Conservation (phyloP, 1,140 invertebrate species). For the Galleria mellonella region DNA sequence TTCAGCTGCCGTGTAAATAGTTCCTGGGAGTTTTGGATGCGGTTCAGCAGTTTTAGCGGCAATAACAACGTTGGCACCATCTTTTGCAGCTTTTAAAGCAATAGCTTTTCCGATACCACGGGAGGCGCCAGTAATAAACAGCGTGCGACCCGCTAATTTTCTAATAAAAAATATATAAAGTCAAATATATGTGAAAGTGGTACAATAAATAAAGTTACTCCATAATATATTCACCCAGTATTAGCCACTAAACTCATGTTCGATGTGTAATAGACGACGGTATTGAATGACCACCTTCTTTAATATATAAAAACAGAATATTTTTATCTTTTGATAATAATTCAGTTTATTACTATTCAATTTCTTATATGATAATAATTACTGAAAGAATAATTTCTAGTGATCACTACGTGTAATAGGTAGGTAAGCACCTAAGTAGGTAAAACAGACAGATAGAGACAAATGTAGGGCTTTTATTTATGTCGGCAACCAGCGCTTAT, state of each 20-base stretch:
- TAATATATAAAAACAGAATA: too few relatives aligned
- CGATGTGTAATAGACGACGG: conserved; percentile 1
- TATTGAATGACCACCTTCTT: too few relatives aligned
- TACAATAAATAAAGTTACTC: conserved; percentile 6
- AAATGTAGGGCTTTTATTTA: too few relatives aligned
- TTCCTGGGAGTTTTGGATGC: conserved; percentile 98
- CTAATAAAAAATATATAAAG: conserved; percentile 65
- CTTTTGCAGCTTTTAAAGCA: conserved; percentile 92
- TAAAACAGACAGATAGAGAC: too few relatives aligned
- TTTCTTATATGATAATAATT: too few relatives aligned
- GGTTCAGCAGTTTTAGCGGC: conserved; percentile 97
- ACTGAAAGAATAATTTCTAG: too few relatives aligned
- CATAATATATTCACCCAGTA: conserved; percentile 47
- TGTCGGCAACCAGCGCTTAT: too few relatives aligned
- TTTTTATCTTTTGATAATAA: too few relatives aligned
- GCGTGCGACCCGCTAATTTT: conserved; percentile 92
- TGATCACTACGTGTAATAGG: not conserved
- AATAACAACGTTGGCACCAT: conserved; percentile 96
- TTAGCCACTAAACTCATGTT: conserved; percentile 67
- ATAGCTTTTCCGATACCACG: conserved; percentile 98
- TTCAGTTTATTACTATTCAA: too few relatives aligned
- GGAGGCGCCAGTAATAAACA: conserved; percentile 97
- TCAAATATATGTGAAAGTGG: conserved; percentile 22
- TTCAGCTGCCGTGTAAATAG: conserved; percentile 96
- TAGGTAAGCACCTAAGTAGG: too few relatives aligned